phyloP scores from a whole-genome alignment of 92 coral and sea anemone genomes.

The Galaxea fascicularis region DNA sequence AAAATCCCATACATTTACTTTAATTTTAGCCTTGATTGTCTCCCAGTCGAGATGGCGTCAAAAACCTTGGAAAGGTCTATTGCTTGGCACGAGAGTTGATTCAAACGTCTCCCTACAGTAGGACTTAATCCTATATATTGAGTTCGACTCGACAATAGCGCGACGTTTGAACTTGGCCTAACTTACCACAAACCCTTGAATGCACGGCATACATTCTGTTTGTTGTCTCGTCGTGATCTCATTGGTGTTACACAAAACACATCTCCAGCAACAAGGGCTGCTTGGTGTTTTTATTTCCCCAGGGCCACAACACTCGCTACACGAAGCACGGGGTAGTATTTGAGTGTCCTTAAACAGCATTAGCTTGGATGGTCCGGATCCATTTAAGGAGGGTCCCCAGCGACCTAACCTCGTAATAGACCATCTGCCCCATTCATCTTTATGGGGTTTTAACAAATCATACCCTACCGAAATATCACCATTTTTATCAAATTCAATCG shows the following conservation, averaged over 20 bases:
- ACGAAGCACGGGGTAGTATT: slow-evolving; percentile 43
- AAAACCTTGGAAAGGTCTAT: too few relatives aligned
- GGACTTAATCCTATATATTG: too few relatives aligned
- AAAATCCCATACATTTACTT: too few relatives aligned
- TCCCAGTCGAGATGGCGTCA: too few relatives aligned
- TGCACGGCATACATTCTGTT: slow-evolving; percentile 57
- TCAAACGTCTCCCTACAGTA: too few relatives aligned
- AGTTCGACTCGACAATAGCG: too few relatives aligned
- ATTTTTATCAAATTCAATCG: slow-evolving; percentile 44
- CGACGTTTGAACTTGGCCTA: too few relatives aligned
- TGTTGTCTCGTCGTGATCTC: slow-evolving; percentile 38
- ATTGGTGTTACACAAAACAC: slow-evolving; percentile 55
- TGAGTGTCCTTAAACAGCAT: slow-evolving; percentile 2
- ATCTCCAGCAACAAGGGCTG: slow-evolving; percentile 67
- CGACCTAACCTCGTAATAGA: background rate
- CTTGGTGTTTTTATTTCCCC: slow-evolving; percentile 34
- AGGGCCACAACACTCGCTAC: slow-evolving; percentile 43
- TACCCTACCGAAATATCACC: slow-evolving; percentile 62
- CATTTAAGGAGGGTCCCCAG: background rate
- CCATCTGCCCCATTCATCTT: slow-evolving; percentile 28
- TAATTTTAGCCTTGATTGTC: too few relatives aligned
- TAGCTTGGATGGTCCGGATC: background rate
- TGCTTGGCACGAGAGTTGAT: too few relatives aligned
- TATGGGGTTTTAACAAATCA: slow-evolving; percentile 46
- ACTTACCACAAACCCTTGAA: slow-evolving; percentile 49